phyloP scores from a whole-genome alignment of 2,888 invertebrate species.

The Busseola fusca region DNA sequence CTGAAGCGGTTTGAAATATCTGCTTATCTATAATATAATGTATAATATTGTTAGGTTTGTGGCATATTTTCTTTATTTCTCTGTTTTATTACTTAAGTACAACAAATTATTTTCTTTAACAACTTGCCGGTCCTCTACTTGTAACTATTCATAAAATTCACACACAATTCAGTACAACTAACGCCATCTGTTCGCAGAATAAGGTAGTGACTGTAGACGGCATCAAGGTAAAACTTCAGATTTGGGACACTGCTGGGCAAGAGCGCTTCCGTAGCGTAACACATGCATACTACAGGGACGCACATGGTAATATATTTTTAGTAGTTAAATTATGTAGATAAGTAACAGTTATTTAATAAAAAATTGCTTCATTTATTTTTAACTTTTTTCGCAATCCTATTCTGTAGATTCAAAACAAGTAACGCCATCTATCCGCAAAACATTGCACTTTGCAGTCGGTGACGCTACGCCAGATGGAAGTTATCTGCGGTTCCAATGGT shows the following conservation, averaged over 20 bases:
- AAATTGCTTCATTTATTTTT: not conserved
- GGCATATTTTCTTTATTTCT: slow-evolving; percentile 37
- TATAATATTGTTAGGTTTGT: not conserved
- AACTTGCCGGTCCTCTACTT: not conserved
- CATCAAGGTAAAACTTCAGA: slow-evolving; percentile 97
- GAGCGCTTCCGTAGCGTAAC: slow-evolving; percentile 98
- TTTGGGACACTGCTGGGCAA: slow-evolving; percentile 98
- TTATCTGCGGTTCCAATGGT: not conserved
- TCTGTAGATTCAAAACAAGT: slow-evolving; percentile 39
- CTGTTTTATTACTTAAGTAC: not conserved
- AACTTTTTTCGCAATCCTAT: not conserved
- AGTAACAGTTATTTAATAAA: too few species aligned
- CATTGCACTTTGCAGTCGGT: not conserved
- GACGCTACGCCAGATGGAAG: too few species aligned
- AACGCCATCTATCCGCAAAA: slow-evolving; percentile 65
- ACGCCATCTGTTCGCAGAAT: slow-evolving; percentile 91
- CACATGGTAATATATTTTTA: slow-evolving; percentile 91
- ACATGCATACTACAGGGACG: slow-evolving; percentile 97
- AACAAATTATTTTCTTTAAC: not conserved
- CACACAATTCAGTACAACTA: slow-evolving; percentile 67
- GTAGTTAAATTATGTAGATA: not conserved
- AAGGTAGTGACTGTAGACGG: slow-evolving; percentile 95
- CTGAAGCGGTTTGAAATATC: not conserved
- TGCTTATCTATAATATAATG: not conserved
- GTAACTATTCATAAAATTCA: not conserved